Conservation (phyloP, 2,113 vertebrate genomes). For the Pyxicephalus adspersus region DNA sequence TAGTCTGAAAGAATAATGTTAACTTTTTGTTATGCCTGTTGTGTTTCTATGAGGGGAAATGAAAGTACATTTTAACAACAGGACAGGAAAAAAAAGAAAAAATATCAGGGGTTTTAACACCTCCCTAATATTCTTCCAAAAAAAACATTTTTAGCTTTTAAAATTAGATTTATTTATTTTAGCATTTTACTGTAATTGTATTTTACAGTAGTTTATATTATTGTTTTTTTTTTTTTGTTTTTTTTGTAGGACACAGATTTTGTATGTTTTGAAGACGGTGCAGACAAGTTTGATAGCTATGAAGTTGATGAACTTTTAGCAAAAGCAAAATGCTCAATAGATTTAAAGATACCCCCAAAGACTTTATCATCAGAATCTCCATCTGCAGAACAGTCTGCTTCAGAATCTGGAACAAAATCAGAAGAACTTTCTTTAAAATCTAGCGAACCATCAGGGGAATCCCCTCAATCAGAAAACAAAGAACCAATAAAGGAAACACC, state of each 20-base stretch:
- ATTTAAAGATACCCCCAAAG: neutral
- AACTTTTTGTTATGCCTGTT: too few relatives aligned
- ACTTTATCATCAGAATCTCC: neutral
- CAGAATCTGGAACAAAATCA: constrained; percentile 19
- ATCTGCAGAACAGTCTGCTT: neutral
- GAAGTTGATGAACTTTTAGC: constrained; percentile 81
- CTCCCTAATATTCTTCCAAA: too few relatives aligned
- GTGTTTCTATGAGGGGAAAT: too few relatives aligned
- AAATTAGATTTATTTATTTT: too few relatives aligned
- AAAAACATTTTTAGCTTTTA: too few relatives aligned
- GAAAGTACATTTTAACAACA: too few relatives aligned
- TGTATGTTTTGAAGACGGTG: constrained; percentile 89
- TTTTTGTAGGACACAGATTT: constrained; percentile 92
- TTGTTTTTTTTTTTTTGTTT: constrained; percentile 24
- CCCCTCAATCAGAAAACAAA: constrained; percentile 30
- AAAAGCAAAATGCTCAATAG: constrained; percentile 56
- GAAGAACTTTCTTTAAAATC: neutral
- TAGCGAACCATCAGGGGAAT: neutral
- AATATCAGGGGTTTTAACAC: too few relatives aligned
- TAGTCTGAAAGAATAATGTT: too few relatives aligned
- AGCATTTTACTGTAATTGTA: too few relatives aligned
- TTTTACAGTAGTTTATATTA: neutral
- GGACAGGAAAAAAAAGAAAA: too few relatives aligned
- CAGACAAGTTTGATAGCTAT: constrained; percentile 87
- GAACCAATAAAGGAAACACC: neutral